Percentiles rank a stretch among this genome's conserved stretches.
phyloP scores from a whole-genome alignment of 2,797 vertebrate genomes.

The Coluber constrictor region DNA sequence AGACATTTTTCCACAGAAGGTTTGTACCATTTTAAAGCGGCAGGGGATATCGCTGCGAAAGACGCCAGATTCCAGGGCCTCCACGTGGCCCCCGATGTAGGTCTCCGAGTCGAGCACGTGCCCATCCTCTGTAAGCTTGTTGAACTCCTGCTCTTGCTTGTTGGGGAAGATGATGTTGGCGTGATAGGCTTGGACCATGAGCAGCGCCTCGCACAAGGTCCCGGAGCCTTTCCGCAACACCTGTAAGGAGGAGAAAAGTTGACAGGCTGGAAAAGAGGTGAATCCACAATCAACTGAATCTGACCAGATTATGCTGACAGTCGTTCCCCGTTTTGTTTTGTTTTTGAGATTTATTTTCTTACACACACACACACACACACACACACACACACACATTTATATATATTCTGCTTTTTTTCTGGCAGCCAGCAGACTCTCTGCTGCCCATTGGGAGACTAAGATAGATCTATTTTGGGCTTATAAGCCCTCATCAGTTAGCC shows the following conservation, averaged over 20 bases:
- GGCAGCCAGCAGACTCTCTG: too few relatives aligned
- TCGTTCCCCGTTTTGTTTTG: neutral
- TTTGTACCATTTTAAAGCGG: constrained; percentile 91
- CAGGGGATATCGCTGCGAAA: constrained; percentile 98
- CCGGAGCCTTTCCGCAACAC: constrained; percentile 96
- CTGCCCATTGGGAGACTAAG: too few relatives aligned
- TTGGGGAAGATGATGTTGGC: constrained; percentile 97
- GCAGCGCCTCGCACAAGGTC: constrained; percentile 91
- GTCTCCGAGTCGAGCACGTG: constrained; percentile 94
- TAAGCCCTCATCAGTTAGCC: too few relatives aligned
- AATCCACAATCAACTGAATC: too few relatives aligned
- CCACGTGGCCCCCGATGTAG: constrained; percentile 94
- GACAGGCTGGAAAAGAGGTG: neutral
- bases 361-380: too few relatives aligned
- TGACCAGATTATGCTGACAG: too few relatives aligned
- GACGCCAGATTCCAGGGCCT: constrained; percentile 94
- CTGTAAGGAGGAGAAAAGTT: constrained; percentile 60
- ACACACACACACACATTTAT: too few relatives aligned
- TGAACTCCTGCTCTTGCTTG: constrained; percentile 97
- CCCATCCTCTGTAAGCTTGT: constrained; percentile 90
- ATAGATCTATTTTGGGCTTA: too few relatives aligned
- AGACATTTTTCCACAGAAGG: fast-evolving
- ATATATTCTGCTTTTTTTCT: too few relatives aligned
- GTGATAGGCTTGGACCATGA: constrained; percentile 98
- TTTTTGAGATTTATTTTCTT: too few relatives aligned